These are phyloP conservation scores for Pterocles orientalis DNA, from an alignment of 2,113 vertebrate genomes.

Conservation along the genomic window DNA sequence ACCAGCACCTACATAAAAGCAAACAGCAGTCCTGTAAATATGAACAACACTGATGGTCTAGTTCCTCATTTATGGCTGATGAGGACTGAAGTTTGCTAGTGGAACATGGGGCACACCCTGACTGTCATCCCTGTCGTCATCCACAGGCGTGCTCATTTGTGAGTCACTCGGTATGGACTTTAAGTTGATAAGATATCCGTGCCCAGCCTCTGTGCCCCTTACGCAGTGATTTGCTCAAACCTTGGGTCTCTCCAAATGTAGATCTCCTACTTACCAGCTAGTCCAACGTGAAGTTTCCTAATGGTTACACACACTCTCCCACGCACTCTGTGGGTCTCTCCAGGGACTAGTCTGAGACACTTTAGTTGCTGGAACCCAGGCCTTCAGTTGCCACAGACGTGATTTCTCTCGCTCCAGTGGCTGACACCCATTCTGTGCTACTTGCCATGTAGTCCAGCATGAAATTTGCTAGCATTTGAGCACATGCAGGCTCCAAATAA, in stretches of 20 bases:
- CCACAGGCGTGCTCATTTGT: not conserved
- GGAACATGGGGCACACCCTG: not conserved
- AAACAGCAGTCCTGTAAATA: accelerated
- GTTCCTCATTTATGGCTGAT: not conserved
- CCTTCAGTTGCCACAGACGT: not conserved
- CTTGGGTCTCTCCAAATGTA: not conserved
- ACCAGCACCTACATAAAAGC: not conserved
- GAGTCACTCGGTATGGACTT: not conserved
- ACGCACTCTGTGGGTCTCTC: not conserved
- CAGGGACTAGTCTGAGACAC: not conserved
- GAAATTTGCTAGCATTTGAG: not conserved
- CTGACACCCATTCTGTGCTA: not conserved
- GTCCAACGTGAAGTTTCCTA: not conserved
- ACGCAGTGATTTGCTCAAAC: not conserved
- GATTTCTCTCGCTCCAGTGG: not conserved
- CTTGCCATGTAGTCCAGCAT: not conserved
- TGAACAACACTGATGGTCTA: not conserved
- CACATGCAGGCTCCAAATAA: not conserved
- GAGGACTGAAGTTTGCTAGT: not conserved
- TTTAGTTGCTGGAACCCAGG: not conserved
- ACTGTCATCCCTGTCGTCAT: not conserved
- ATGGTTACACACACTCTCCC: not conserved
- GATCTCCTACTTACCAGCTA: not conserved
- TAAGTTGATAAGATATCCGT: not conserved
- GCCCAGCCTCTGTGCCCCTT: not conserved